These are phyloP conservation scores for Odocoileus virginianus DNA, from an alignment of 2,113 vertebrate species.

Conservation along the genomic window DNA sequence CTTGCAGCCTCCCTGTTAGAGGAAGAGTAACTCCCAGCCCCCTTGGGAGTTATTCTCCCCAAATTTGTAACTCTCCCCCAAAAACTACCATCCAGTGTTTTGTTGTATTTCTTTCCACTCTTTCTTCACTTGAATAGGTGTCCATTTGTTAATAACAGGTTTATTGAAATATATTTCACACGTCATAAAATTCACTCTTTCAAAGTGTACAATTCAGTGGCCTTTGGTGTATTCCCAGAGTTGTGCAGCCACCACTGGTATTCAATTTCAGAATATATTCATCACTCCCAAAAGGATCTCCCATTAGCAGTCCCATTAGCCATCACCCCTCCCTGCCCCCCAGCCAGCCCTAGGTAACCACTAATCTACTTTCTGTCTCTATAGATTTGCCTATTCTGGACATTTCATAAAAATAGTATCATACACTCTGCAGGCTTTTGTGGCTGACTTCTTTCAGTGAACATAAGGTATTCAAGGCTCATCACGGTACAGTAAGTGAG, in stretches of 20 bases:
- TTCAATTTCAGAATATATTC: slow-evolving; percentile 17
- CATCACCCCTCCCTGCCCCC: not conserved
- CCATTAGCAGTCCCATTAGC: not conserved
- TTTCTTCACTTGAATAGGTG: not conserved
- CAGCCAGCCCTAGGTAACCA: not conserved
- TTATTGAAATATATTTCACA: slow-evolving; percentile 1
- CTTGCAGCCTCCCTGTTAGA: not conserved
- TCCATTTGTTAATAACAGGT: not conserved
- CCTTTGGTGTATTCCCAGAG: not conserved
- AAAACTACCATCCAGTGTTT: not conserved
- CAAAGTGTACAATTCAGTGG: not conserved
- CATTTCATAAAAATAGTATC: not conserved
- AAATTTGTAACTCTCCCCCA: not conserved
- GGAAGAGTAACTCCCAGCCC: not conserved
- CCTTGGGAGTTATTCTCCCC: not conserved
- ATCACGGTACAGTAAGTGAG: not conserved
- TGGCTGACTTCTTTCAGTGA: not conserved
- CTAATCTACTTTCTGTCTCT: not conserved
- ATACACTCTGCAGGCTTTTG: not conserved
- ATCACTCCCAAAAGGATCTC: not conserved
- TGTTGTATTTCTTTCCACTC: not conserved
- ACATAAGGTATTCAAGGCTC: not conserved
- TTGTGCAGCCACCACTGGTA: not conserved
- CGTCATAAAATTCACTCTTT: not conserved
- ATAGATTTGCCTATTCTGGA: not conserved